Evolutionary conservation across 2,113 vertebrate genomes (phyloP), one percentile per base, ranked within the genome.

Genomic region (Plotosus lineatus): DNA sequence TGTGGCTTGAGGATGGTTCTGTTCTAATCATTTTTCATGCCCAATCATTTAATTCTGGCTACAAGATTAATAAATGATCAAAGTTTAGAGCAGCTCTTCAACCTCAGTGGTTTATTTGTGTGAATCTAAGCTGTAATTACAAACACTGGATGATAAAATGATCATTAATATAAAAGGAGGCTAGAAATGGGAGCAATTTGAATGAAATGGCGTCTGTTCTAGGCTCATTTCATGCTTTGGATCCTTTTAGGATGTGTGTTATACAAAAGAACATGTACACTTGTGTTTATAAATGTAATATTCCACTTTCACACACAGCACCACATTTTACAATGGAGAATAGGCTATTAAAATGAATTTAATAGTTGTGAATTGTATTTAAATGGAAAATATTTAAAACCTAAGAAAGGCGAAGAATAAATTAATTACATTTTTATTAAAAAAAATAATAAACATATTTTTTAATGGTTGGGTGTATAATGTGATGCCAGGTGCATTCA

Each of bases 31-130:
- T 84, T n/a, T 26, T 87, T 83, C 87, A 63, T 85, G 78, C 84
- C 83, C 73, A 44, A 28, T 61, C 78, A 33, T 68, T 71, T 81
- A 44, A 14, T 51, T 77, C 73, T 56, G 48, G 78, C 42, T 48
- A 51, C 60, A 42, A 53, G 75, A 83, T 87, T 85, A 82, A 87
- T 85, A 85, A 82, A 87, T 83, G 81, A 85, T 87, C 83, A 87
- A 87, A 87, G 83, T 79, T 81, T 75, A 76, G 75, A 75, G 68
- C 68, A 51, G 76, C 69, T 60, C 83, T 84, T 75, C 60, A 81
- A 83, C 81, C 81, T 83, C 78, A 61, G 46, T 81, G 71, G 55
- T 51, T 75, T 58, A 58, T 75, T 55, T 55, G 65, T 81, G 82
- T 87, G 77, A 72, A 80, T 78, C 72, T 31, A 79, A 72, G 42